Percentiles rank a stretch among this genome's conserved stretches.
phyloP scores from a whole-genome alignment of 2,888 invertebrate genomes.

The Rotaria socialis region DNA sequence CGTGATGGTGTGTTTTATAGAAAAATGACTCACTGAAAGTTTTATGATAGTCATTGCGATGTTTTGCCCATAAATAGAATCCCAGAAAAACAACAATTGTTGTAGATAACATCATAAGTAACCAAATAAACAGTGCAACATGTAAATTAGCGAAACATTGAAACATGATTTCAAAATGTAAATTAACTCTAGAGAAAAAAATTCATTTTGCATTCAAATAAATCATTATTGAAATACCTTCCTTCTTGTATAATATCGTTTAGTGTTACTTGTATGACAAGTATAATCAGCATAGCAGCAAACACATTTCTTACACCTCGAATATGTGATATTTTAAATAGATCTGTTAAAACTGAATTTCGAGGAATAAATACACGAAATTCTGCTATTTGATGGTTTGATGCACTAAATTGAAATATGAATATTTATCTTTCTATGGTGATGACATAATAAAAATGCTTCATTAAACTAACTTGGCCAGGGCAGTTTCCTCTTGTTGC shows the following conservation, averaged over 20 bases:
- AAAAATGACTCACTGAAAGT: not conserved
- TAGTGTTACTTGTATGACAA: conserved; percentile 38
- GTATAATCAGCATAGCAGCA: conserved; percentile 38
- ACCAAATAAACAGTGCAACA: conserved; percentile 38
- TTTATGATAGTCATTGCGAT: not conserved
- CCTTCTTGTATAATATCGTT: conserved; percentile 38
- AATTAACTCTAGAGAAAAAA: conserved; percentile 33
- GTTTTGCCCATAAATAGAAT: conserved; percentile 29
- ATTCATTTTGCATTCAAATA: not conserved
- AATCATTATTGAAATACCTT: conserved; percentile 28
- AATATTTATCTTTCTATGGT: no score
- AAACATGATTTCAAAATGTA: conserved; percentile 42
- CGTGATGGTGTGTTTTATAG: no score
- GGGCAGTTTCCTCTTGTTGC: not conserved
- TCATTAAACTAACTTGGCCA: not conserved
- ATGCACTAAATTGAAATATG: not conserved
- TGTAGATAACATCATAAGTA: conserved; percentile 40
- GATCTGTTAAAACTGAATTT: conserved; percentile 42
- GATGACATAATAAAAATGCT: no score
- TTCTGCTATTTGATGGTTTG: not conserved
- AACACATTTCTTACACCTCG: conserved; percentile 41
- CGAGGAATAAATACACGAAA: conserved; percentile 31
- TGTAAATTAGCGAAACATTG: conserved; percentile 36
- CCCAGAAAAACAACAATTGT: conserved; percentile 39
- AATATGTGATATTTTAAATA: conserved; percentile 46